Base-by-base conservation (phyloP, 2,113 vertebrate genomes). In the Galeopterus variegatus region DNA sequence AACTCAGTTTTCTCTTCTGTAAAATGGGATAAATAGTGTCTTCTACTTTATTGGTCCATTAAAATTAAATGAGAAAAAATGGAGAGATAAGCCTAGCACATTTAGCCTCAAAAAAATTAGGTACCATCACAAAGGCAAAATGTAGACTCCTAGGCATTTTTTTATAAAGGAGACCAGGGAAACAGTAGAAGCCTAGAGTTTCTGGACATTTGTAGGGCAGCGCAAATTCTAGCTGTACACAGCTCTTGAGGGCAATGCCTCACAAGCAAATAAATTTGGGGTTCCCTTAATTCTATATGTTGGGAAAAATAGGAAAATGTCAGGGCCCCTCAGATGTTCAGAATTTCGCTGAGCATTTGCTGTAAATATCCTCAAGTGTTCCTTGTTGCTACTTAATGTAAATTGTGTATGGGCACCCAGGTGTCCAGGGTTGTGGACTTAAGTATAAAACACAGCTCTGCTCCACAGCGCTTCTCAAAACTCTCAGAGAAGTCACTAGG, bases 31-130 rank as follows among this genome's bases (percentile, higher is more conserved):
- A 73, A 69, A 83, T 70, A 50, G 18, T 64, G 62, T 58, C 23
- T 79, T 50, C 50, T 75, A 17, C 15, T 72, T 84, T 65, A 88
- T 7, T 3, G 1, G 23, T 50, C 41, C 9, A 19, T 77, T 82
- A 50, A 60, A 62, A 67, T 65, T 69, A 93, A 88, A 70, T 64
- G n/a, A 81, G 26, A 65, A 58, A 88, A 3, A 23, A 88, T 58
- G 33, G 48, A 92, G 56, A 77, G 12, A 33, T 48, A 54, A 41
- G n/a, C 41, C 52, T 50, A 76, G 79, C 82, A 48, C 28, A n/a
- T 52, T 92, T 31, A 69, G 48, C 33, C 60, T 48, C 77, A 86
- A 92, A 56, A 60, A 96, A 88, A 73, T 62, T 41, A 31, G 15
- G 26, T 19, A 58, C 86, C 70, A 28, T 79, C 52, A 15, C 2